A percentile compares a stretch with the other conserved stretches of the same genome.
Conservation (phyloP, 2,888 invertebrate species). For the Oithona nana region DNA sequence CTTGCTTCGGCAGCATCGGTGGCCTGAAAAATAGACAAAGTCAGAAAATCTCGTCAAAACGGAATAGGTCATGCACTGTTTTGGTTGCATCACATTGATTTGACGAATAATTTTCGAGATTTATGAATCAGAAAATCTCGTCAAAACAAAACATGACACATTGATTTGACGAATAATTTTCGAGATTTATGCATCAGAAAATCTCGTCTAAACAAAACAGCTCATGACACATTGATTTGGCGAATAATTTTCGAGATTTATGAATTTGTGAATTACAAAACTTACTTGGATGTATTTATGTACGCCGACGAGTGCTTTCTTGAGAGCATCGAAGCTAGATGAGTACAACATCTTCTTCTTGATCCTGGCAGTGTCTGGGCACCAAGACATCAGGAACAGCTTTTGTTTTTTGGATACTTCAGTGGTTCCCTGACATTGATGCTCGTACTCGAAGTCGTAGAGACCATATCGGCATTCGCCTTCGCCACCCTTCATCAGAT, state of each 20-base stretch:
- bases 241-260: neutral
- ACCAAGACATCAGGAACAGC: constrained; percentile 93
- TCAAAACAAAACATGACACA: too few relatives aligned
- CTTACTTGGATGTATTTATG: constrained; percentile 72
- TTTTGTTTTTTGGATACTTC: constrained; percentile 81
- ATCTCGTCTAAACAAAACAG: neutral
- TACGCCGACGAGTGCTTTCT: constrained; percentile 86
- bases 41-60: too few relatives aligned
- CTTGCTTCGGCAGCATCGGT: constrained; percentile 86
- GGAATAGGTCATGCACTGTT: too few relatives aligned
- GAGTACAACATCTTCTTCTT: constrained; percentile 60
- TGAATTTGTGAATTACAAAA: neutral
- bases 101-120: too few relatives aligned
- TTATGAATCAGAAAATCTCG: too few relatives aligned
- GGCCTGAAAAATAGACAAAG: constrained; percentile 47
- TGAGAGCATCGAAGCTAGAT: constrained; percentile 93
- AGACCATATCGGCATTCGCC: constrained; percentile 82
- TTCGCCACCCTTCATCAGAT: constrained; percentile 72
- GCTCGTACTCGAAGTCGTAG: constrained; percentile 94
- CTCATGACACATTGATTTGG: too few relatives aligned
- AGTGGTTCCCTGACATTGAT: constrained; percentile 88
- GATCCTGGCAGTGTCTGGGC: constrained; percentile 90
- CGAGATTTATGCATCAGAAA: neutral
- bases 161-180: neutral
- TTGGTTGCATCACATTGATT: too few relatives aligned